Evolutionary conservation across 2,888 invertebrate genomes (phyloP), one percentile per base, ranked within the genome.

Genomic region (Drepana falcataria): DNA sequence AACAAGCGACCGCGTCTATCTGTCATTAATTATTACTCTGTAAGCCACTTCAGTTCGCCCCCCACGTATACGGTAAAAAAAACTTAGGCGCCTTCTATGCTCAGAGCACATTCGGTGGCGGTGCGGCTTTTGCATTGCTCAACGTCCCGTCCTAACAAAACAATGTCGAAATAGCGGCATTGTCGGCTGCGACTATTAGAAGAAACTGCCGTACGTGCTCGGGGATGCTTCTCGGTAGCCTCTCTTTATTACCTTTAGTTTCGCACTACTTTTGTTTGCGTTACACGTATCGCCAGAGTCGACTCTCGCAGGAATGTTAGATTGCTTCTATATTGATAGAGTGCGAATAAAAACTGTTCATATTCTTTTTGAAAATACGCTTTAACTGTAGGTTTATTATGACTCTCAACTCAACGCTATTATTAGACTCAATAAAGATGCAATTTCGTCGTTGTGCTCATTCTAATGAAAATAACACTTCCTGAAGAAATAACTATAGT

Each of bases 121-220:
- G 67, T 63, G 64, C 58, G 64, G 69, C 79, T 82, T 85, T 82
- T 82, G 85, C 83, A 83, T 85, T 73, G 81, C 69, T 72, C 76
- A 77, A 74, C 77, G 80, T 77, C 65, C 68, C 61, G 71, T 77
- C 79, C 84, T 85, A 85, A 86, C 82, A 87, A 87, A 89, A 90
- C 87, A 87, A 81, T 79, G 81, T 71, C 71, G 70, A 66, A 73
- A 72, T 72, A 71, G 74, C 77, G 73, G 74, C 68, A 83, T 85
- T 84, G 84, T 83, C 81, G 83, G 77, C 77, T 70, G 78, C 76
- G 78, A 80, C 87, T 83, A 85, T 87, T 85, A 85, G 83, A 83
- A 85, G 81, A 83, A 87, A 87, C 85, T 81, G 85, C 74, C 71
- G 83, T 83, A 86, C 87, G 86, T 87, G 87, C 81, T 70, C 61